Evolutionary conservation across 1,140 invertebrate species (phyloP).

Genomic region (Chelonus insularis): DNA sequence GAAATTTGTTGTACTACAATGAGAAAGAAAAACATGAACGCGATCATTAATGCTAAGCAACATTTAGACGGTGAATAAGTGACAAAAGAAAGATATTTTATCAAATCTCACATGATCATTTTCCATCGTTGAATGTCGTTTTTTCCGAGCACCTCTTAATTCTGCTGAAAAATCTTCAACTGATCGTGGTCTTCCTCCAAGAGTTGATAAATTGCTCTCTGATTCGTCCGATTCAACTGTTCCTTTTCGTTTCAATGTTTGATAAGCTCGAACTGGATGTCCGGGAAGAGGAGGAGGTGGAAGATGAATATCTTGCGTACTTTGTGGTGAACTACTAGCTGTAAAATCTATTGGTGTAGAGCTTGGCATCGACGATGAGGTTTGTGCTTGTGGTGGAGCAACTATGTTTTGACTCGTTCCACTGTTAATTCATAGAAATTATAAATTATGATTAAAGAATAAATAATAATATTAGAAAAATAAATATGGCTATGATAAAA

Average conservation of each 20-base stretch:
- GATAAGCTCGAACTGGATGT: constrained; percentile 70
- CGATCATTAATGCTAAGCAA: no score
- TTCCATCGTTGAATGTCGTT: constrained; percentile 55
- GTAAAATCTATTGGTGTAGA: constrained; percentile 65
- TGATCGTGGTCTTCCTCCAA: constrained; percentile 81
- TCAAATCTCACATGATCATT: constrained; percentile 45
- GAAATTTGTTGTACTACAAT: no score
- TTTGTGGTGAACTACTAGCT: constrained; percentile 67
- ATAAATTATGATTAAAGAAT: neutral
- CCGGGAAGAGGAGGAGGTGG: constrained; percentile 80
- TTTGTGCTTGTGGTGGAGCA: constrained; percentile 76
- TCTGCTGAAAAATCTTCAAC: constrained; percentile 74
- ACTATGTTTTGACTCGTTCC: constrained; percentile 80
- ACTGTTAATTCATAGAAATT: constrained; percentile 25
- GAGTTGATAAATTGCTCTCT: constrained; percentile 76
- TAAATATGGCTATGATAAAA: no score
- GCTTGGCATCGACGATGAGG: constrained; percentile 66
- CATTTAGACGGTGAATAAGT: no score
- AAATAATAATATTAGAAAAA: constrained; percentile 1
- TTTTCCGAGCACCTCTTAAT: constrained; percentile 69
- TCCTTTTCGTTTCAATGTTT: constrained; percentile 82
- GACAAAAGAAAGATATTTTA: no score
- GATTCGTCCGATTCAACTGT: constrained; percentile 68
- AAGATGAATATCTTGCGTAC: constrained; percentile 69
- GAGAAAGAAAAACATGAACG: no score